Conservation (phyloP, 1,140 invertebrate species). For the Aphelenchoides besseyi region DNA sequence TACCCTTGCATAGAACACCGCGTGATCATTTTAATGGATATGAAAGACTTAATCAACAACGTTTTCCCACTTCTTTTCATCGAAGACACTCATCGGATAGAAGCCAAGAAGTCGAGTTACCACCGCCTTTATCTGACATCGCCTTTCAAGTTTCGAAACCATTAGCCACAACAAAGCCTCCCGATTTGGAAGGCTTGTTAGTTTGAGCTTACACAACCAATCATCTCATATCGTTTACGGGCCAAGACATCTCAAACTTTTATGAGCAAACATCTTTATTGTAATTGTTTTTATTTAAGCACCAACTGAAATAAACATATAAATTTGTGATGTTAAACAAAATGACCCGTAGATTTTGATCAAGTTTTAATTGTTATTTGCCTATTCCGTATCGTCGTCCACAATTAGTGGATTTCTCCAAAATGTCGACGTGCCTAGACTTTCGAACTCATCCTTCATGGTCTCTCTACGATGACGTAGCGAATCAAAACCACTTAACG, state of each 20-base stretch:
- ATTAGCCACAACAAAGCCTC: background rate
- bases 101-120: background rate
- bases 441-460: background rate
- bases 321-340: too few relatives aligned
- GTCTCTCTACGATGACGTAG: background rate
- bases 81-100: background rate
- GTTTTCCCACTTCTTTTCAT: slow-evolving; percentile 3
- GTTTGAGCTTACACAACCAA: background rate
- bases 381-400: background rate
- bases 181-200: background rate
- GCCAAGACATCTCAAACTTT: background rate
- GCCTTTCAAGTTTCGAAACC: too few relatives aligned
- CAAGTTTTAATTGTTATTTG: background rate
- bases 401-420: background rate
- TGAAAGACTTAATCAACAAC: background rate
- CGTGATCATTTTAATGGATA: background rate
- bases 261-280: background rate
- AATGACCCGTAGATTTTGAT: background rate
- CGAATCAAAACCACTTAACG: background rate
- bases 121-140: slow-evolving; percentile 2
- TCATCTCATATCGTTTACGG: background rate
- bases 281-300: background rate
- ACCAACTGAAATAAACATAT: too few relatives aligned
- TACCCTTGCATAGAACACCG: background rate
- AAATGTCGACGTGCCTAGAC: background rate